Evolutionary conservation across 2,888 invertebrate genomes (phyloP).

Genomic region (Theretra japonica): DNA sequence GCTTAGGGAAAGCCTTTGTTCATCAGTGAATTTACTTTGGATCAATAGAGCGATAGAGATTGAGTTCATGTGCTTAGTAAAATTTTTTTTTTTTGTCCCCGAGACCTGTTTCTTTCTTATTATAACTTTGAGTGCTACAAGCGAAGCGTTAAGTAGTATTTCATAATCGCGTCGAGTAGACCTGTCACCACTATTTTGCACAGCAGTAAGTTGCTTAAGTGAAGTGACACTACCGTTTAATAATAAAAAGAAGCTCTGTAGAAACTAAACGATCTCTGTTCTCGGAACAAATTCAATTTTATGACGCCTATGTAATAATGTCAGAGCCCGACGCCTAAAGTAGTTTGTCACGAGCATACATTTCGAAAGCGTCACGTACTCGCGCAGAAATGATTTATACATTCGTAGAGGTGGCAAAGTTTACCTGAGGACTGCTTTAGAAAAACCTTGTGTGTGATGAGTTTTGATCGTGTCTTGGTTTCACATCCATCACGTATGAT

Average conservation of each 20-base stretch:
- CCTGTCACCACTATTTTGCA: no score
- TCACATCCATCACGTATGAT: neutral
- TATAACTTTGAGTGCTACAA: no score
- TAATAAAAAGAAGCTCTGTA: neutral
- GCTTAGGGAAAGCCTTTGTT: no score
- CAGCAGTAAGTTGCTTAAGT: no score
- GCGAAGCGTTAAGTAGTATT: no score
- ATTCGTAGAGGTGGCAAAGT: neutral
- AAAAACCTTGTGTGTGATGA: neutral
- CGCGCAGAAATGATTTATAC: constrained; percentile 3
- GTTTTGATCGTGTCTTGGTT: neutral
- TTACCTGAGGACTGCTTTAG: neutral
- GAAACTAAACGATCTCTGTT: neutral
- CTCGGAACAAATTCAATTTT: neutral
- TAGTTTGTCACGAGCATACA: constrained; percentile 3
- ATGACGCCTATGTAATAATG: constrained; percentile 6
- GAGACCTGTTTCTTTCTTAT: no score
- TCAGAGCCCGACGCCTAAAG: constrained; percentile 1
- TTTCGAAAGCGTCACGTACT: neutral
- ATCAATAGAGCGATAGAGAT: no score
- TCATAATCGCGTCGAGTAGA: no score
- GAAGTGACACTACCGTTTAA: no score
- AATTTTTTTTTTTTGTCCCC: no score
- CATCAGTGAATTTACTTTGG: no score
- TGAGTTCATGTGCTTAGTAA: no score